phyloP scores from a whole-genome alignment of 2,113 vertebrate species.

The Ramphastos sulfuratus region DNA sequence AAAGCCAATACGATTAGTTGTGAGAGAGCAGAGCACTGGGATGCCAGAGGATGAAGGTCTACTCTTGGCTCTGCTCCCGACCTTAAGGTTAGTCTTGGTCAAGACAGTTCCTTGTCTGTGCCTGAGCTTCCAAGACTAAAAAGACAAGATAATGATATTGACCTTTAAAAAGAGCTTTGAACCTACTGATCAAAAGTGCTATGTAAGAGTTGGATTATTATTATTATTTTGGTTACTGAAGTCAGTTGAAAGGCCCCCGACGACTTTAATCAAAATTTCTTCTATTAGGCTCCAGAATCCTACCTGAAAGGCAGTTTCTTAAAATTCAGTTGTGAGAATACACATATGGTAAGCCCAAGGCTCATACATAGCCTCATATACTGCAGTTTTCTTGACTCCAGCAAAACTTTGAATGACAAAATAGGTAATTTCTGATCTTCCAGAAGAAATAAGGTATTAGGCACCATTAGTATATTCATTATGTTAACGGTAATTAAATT shows the following conservation, averaged over 20 bases:
- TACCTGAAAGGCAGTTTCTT: background rate
- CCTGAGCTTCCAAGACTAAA: background rate
- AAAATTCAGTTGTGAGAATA: background rate
- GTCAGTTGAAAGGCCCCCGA: background rate
- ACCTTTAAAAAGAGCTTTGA: constrained; percentile 51
- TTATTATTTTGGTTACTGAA: constrained; percentile 37
- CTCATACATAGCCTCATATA: background rate
- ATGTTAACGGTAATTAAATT: background rate
- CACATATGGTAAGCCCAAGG: background rate
- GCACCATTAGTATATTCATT: background rate
- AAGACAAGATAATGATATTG: background rate
- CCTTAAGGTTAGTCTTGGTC: constrained; percentile 1
- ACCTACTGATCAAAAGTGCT: background rate
- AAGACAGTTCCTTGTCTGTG: background rate
- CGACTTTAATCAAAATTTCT: constrained; percentile 5
- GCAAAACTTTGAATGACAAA: background rate
- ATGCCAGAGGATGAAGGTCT: background rate
- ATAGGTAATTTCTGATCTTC: background rate
- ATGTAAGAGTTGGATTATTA: background rate
- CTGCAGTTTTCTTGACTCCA: background rate
- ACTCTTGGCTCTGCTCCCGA: background rate
- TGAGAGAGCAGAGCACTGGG: background rate
- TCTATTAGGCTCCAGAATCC: background rate
- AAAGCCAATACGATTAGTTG: background rate
- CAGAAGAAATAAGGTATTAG: background rate